Evolutionary conservation across 2,113 vertebrate species (phyloP).

Genomic region (Taxidea taxus): DNA sequence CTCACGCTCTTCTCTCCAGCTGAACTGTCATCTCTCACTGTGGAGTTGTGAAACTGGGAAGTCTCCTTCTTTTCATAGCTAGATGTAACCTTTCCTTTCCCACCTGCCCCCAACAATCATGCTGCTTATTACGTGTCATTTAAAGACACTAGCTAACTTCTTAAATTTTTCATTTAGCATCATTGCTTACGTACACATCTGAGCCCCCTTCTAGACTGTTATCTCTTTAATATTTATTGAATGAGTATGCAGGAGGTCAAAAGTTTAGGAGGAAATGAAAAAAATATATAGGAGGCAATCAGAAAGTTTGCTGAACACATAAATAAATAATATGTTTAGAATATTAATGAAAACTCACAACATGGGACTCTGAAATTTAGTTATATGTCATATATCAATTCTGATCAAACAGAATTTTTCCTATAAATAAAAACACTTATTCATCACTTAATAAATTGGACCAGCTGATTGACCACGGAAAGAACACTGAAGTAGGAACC

Average conservation of each 20-base stretch:
- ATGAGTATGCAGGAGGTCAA: not conserved
- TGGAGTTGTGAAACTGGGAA: not conserved
- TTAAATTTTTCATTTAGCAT: not conserved
- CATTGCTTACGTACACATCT: not conserved
- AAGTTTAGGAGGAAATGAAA: not conserved
- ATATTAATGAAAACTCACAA: conserved; percentile 9
- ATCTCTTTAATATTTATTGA: conserved; percentile 14
- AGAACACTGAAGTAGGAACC: not conserved
- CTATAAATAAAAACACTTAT: not conserved
- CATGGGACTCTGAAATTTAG: not conserved
- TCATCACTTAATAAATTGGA: not conserved
- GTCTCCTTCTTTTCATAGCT: not conserved
- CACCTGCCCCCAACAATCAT: not conserved
- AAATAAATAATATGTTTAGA: not conserved
- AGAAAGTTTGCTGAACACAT: not conserved
- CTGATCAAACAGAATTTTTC: not conserved
- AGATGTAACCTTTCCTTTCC: not conserved
- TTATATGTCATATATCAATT: not conserved
- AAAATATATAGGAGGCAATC: not conserved
- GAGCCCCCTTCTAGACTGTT: not conserved
- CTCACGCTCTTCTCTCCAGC: not conserved
- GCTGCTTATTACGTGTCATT: not conserved
- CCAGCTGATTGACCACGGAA: not conserved
- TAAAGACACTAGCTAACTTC: not conserved
- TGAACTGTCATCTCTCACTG: not conserved